Evolutionary conservation across 2,113 vertebrate genomes (phyloP).

Genomic region (Nesogale talazaci): DNA sequence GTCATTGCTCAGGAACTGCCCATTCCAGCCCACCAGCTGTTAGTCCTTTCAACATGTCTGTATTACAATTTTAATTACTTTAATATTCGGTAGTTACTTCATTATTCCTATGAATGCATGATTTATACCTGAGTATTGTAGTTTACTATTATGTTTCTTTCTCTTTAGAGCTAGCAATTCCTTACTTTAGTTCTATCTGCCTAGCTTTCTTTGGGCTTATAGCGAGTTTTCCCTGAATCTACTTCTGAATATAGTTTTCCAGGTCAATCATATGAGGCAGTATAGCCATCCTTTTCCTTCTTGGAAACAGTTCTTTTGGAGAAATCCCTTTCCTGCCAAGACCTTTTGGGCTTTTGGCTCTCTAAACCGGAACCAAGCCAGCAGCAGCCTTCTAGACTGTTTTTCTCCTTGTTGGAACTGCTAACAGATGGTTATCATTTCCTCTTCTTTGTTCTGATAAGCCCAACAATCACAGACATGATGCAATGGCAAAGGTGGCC

Average conservation of each 20-base stretch:
- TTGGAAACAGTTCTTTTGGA: background rate
- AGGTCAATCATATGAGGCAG: background rate
- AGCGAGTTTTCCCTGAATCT: background rate
- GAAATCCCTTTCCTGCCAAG: background rate
- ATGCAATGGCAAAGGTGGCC: background rate
- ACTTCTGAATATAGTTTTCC: background rate
- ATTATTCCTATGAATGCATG: slow-evolving; percentile 18
- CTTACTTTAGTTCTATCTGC: background rate
- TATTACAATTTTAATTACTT: background rate
- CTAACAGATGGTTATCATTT: background rate
- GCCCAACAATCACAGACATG: background rate
- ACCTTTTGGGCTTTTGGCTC: background rate
- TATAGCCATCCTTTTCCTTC: too few species aligned
- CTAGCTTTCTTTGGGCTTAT: background rate
- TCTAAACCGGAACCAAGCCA: too few species aligned
- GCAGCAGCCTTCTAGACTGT: background rate
- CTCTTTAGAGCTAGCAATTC: background rate
- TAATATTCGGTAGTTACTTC: background rate
- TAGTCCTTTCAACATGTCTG: background rate
- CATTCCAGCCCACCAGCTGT: background rate
- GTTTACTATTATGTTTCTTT: background rate
- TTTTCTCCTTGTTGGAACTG: background rate
- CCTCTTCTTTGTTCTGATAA: background rate
- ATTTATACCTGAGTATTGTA: background rate
- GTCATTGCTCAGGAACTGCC: background rate